Percentiles rank a stretch among this genome's conserved stretches.
phyloP scores from a whole-genome alignment of 2,888 invertebrate genomes.

The Shargacucullia verbasci region DNA sequence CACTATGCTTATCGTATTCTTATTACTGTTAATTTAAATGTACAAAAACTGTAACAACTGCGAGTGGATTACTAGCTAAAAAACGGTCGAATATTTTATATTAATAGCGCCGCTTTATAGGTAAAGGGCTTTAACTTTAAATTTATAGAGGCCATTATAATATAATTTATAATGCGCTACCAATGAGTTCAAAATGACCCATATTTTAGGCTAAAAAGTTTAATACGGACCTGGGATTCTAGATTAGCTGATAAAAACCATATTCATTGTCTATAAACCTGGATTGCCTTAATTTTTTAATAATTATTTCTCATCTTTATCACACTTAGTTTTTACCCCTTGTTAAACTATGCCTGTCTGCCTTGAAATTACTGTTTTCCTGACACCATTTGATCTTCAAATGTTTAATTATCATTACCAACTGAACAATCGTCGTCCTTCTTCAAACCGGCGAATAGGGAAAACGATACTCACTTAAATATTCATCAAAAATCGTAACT shows the following conservation, averaged over 20 bases:
- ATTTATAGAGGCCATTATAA: constrained; percentile 47
- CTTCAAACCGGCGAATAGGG: too few species aligned
- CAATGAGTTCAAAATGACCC: constrained; percentile 32
- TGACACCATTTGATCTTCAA: too few species aligned
- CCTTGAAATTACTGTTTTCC: too few species aligned
- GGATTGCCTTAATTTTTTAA: too few species aligned
- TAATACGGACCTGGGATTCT: constrained; percentile 3
- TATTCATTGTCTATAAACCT: neutral
- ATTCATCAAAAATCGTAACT: neutral
- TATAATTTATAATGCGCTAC: constrained; percentile 41
- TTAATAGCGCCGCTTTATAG: constrained; percentile 47
- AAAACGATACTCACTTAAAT: neutral
- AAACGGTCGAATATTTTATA: constrained; percentile 42
- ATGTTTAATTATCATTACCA: too few species aligned
- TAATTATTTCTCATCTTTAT: too few species aligned
- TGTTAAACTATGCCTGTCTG: too few species aligned
- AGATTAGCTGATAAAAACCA: constrained; percentile 3
- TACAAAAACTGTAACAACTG: constrained; percentile 32
- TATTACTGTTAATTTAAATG: constrained; percentile 29
- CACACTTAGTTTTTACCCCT: too few species aligned
- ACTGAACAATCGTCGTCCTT: too few species aligned
- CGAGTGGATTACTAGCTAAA: constrained; percentile 36
- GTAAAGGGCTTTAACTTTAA: constrained; percentile 43
- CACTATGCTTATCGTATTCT: constrained; percentile 23
- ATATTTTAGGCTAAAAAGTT: constrained; percentile 18